Base-by-base conservation (phyloP, 1,140 invertebrate genomes). In the Achatina immaculata region DNA sequence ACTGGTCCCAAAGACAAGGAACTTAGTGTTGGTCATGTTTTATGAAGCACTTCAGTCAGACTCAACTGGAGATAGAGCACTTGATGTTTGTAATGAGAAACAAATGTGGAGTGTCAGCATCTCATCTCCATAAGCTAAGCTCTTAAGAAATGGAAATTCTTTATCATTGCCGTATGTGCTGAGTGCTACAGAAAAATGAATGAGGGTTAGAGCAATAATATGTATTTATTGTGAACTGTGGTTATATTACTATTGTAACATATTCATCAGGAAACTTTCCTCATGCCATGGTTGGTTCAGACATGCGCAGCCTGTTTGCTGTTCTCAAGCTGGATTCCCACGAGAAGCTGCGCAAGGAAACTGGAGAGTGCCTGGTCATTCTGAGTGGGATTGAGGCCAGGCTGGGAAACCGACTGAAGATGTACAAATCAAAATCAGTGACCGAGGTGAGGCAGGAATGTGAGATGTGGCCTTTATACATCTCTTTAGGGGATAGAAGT, bases 271-370 rank as follows among this genome's bases (percentile, higher is more conserved):
- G 45, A 7, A 58, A 3, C 2, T 19, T 40, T 34, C 74, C 74
- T 21, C 48, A 65, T 21, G 55, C 34, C 76, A 36, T 58, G 2
- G 9, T 66, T 58, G 76, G 48, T 24, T 42, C 74, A 62, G 76
- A 78, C 31, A 68, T 78, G 6, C 58, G 40, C 40, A 68, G 42
- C 43, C 83, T 90, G 74, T 90, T 86, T 83, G 89, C 88, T 45
- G 81, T 90, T 16, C 85, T 88, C 28, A 85, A 86, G 58, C 74
- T 90, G 45, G 88, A 90, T 71, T 84, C 87, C 71, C 88, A 83
- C 74, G 89, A 90, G 80, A 86, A 88, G 58, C 72, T 90, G 78
- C 82, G 85, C 74, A 89, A 86, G 77, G 84, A 87, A 80, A 85
- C 85, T 31, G 78, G 73, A 34, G 87, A 89, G 68, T 75, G 81